These are phyloP conservation scores for Capromys pilorides DNA, from an alignment of 2,797 vertebrate genomes.

Conservation along the genomic window DNA sequence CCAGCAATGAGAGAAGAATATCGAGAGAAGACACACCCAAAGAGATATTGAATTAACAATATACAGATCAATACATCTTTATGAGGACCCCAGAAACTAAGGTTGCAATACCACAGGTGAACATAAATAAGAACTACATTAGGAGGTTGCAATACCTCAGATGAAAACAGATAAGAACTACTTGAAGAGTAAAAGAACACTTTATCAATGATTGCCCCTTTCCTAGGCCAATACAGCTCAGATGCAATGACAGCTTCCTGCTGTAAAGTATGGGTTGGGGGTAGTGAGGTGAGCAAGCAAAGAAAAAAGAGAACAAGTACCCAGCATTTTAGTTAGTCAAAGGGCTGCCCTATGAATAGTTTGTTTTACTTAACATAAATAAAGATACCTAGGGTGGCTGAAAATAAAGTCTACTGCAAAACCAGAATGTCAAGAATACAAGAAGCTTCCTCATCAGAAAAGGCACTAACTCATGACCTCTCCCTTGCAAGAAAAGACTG, in stretches of 20 bases:
- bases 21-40: background rate
- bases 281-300: background rate
- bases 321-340: background rate
- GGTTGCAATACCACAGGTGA: background rate
- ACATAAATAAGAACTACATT: background rate
- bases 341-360: background rate
- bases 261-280: background rate
- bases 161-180: too few species aligned
- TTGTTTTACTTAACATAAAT: background rate
- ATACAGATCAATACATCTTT: background rate
- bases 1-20: too few species aligned
- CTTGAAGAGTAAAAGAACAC: background rate
- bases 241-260: background rate
- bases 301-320: background rate
- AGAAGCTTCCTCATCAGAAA: background rate
- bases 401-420: background rate
- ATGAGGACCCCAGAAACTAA: conserved; percentile 5
- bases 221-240: background rate
- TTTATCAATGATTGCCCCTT: background rate
- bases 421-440: background rate
- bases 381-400: background rate
- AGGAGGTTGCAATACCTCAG: too few species aligned
- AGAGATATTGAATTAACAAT: background rate
- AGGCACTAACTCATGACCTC: background rate
- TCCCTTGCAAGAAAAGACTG: background rate